phyloP scores from a whole-genome alignment of 37 sponge, comb jelly and placozoan genomes.

The Amphimedon queenslandica region DNA sequence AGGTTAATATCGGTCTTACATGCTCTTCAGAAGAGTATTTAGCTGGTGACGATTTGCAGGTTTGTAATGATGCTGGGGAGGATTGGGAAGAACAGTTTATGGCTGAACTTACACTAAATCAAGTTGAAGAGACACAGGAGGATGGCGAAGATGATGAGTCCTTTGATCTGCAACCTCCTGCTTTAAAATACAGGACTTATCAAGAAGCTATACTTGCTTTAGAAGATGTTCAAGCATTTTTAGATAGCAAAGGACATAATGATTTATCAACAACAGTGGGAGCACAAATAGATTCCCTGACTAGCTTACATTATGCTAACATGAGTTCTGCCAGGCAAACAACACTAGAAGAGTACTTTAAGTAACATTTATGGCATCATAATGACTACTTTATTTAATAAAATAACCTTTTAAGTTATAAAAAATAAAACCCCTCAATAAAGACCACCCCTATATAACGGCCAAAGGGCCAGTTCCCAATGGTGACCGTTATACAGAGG shows the following conservation, averaged over 20 bases:
- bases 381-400: not conserved
- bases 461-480: constrained; percentile 5
- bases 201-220: constrained; percentile 12
- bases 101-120: constrained; percentile 6
- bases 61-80: constrained; percentile 28
- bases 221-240: constrained; percentile 14
- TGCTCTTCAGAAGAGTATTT: constrained; percentile 40
- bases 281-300: constrained; percentile 4
- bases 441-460: constrained; percentile 26
- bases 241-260: not conserved
- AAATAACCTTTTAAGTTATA: not conserved
- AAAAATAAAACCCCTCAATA: constrained; percentile 2
- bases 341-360: constrained; percentile 18
- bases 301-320: not conserved
- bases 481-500: constrained; percentile 33
- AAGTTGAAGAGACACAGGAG: constrained; percentile 13
- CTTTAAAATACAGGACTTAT: not conserved
- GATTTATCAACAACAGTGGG: not conserved
- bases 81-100: constrained; percentile 32
- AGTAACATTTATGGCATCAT: not conserved
- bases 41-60: constrained; percentile 25
- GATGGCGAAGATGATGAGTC: constrained; percentile 26
- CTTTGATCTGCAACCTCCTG: constrained; percentile 6
- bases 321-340: constrained; percentile 12
- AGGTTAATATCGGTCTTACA: constrained; percentile 1